phyloP scores from a whole-genome alignment of 2,113 vertebrate species.

The Ifrita kowaldi region DNA sequence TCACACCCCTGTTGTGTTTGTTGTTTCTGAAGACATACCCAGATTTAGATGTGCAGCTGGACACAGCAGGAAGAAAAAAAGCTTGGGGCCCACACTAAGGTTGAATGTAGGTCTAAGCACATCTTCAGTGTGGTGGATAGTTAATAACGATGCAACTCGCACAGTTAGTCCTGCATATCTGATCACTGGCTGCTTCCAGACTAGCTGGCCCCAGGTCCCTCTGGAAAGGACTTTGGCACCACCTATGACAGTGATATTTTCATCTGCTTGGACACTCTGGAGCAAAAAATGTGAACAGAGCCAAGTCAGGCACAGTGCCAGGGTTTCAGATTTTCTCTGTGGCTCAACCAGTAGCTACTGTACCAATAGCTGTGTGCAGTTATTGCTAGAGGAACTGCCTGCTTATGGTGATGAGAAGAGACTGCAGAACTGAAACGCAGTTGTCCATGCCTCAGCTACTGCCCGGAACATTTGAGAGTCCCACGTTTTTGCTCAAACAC shows the following conservation, averaged over 20 bases:
- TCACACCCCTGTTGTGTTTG: not conserved
- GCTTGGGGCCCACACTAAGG: accelerated
- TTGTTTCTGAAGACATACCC: not conserved
- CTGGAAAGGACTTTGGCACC: not conserved
- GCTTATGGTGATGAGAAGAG: not conserved
- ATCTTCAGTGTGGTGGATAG: accelerated
- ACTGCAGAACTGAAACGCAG: not conserved
- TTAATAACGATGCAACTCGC: accelerated
- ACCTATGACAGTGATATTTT: not conserved
- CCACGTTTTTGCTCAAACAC: not conserved
- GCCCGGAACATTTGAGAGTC: not conserved
- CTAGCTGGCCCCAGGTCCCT: accelerated
- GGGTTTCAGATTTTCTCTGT: not conserved
- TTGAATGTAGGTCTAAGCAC: not conserved
- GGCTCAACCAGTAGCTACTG: not conserved
- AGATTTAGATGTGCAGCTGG: not conserved
- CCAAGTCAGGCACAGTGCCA: not conserved
- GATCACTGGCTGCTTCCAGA: not conserved
- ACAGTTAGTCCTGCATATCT: not conserved
- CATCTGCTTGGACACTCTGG: not conserved
- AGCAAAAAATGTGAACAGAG: not conserved
- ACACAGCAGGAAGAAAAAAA: not conserved
- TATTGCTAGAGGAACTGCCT: not conserved
- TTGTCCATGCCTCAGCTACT: not conserved
- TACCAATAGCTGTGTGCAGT: not conserved